Evolutionary conservation across 1,140 invertebrate species (phyloP).

Genomic region (Periplaneta americana): DNA sequence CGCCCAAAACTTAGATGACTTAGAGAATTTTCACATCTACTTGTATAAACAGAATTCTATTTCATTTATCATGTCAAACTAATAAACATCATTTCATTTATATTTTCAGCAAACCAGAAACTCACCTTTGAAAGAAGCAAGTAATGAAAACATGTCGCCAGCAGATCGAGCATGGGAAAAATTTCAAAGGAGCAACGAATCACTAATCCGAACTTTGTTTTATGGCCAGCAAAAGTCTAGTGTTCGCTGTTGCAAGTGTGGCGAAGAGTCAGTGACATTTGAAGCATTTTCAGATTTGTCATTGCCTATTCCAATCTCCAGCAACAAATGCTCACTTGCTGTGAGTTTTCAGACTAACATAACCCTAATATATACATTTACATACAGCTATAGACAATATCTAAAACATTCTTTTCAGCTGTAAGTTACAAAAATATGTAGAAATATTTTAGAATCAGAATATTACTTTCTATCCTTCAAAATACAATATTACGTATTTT

Average conservation of each 20-base stretch:
- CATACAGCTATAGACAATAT: too few relatives aligned
- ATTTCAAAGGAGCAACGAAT: conserved; percentile 65
- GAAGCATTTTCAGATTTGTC: conserved; percentile 87
- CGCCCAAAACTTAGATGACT: too few relatives aligned
- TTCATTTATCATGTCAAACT: neutral
- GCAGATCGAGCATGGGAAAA: conserved; percentile 70
- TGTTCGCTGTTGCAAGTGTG: conserved; percentile 69
- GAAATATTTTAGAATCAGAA: too few relatives aligned
- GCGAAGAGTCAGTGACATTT: conserved; percentile 74
- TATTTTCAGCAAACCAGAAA: neutral
- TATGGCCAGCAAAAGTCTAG: conserved; percentile 85
- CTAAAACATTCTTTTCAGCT: too few relatives aligned
- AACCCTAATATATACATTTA: too few relatives aligned
- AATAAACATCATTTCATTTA: neutral
- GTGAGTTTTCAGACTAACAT: conserved; percentile 46
- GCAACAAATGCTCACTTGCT: conserved; percentile 50
- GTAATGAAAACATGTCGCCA: conserved; percentile 18
- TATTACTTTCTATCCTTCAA: neutral
- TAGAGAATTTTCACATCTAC: too few relatives aligned
- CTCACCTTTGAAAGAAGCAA: neutral
- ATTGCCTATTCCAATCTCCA: conserved; percentile 62
- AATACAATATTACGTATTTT: neutral
- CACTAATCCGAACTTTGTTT: conserved; percentile 75
- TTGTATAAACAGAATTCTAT: too few relatives aligned
- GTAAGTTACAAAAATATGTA: too few relatives aligned